These are phyloP conservation scores for Drosophila rhopaloa DNA, from an alignment of 1,140 invertebrate species.

Conservation along the genomic window DNA sequence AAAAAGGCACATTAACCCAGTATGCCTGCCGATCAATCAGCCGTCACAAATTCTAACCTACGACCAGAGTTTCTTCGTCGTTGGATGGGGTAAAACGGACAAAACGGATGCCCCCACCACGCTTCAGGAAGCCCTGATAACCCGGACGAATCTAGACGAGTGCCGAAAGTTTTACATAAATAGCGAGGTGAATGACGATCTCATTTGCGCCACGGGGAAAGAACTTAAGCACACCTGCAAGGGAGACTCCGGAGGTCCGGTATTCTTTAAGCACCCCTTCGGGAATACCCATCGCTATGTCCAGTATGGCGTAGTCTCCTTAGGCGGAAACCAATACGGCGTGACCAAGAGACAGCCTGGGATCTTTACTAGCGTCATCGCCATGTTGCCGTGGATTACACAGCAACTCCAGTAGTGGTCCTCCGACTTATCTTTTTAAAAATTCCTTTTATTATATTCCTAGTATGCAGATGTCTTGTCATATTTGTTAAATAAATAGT, in stretches of 20 bases:
- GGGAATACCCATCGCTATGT: conserved; percentile 43
- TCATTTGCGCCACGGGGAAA: conserved; percentile 88
- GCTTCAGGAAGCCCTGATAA: conserved; percentile 49
- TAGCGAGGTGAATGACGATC: conserved; percentile 79
- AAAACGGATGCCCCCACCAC: conserved; percentile 12
- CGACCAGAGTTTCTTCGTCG: conserved; percentile 63
- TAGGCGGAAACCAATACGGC: conserved; percentile 60
- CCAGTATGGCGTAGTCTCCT: conserved; percentile 76
- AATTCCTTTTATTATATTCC: too few relatives aligned
- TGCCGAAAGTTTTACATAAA: conserved; percentile 51
- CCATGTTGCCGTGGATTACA: conserved; percentile 82
- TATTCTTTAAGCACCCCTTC: conserved; percentile 81
- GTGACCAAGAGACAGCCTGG: conserved; percentile 52
- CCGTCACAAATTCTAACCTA: conserved; percentile 27
- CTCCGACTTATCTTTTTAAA: neutral
- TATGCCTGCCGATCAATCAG: conserved; percentile 68
- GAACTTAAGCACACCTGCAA: conserved; percentile 88
- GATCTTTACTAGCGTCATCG: conserved; percentile 71
- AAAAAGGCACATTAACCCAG: conserved; percentile 66
- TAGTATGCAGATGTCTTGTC: too few relatives aligned
- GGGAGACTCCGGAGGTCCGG: conserved; percentile 91
- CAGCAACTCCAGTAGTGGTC: conserved; percentile 61
- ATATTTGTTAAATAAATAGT: too few relatives aligned
- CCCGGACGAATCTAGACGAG: conserved; percentile 31
- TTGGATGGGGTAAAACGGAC: conserved; percentile 74